Conservation (phyloP, 2,113 vertebrate genomes). For the Caloenas nicobarica region DNA sequence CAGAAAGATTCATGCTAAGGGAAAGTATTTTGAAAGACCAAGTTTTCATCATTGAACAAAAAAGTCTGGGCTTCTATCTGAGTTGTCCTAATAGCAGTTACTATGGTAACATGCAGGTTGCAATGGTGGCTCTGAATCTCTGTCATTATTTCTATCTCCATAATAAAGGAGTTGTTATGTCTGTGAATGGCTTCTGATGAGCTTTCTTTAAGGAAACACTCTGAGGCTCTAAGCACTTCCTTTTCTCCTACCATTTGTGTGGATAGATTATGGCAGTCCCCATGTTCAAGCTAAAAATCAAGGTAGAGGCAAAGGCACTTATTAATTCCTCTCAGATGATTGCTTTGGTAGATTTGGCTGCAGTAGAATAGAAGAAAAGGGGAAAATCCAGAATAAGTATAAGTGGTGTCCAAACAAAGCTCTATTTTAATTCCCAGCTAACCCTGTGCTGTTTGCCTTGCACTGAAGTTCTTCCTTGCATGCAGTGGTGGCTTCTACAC, state of each 20-base stretch:
- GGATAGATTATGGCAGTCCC: background rate
- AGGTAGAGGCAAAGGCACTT: background rate
- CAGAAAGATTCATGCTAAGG: background rate
- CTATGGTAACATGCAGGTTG: slow-evolving; percentile 17
- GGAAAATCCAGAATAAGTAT: background rate
- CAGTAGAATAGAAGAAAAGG: background rate
- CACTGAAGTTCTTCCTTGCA: background rate
- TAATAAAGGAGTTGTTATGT: background rate
- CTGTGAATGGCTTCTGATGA: slow-evolving; percentile 2
- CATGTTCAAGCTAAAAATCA: background rate
- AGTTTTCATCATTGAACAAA: background rate
- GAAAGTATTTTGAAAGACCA: background rate
- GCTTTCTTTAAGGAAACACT: background rate
- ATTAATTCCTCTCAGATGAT: background rate
- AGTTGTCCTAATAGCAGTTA: background rate
- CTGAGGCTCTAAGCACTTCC: background rate
- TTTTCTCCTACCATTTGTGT: background rate
- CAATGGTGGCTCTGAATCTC: background rate
- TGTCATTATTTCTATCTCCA: background rate
- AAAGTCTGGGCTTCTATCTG: background rate
- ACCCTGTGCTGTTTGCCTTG: background rate
- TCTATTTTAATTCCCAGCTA: background rate
- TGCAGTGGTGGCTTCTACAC: fast-evolving
- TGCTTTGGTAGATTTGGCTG: background rate
- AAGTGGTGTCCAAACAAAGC: background rate